Conservation (phyloP, 2,888 invertebrate species). For the Hemistola chrysoprasaria region DNA sequence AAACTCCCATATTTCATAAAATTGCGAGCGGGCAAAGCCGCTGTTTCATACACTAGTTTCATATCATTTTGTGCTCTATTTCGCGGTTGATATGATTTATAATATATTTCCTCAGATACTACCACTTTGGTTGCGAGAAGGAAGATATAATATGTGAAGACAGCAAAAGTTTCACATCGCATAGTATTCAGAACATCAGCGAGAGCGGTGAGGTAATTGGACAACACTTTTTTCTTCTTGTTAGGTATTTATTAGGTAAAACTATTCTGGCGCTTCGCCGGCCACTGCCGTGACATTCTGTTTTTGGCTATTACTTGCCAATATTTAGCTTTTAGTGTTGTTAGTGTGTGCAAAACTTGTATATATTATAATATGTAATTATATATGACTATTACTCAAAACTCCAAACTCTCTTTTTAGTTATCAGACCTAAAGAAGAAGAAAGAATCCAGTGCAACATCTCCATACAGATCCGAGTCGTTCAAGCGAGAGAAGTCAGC, state of each 20-base stretch:
- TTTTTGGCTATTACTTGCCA: too few relatives aligned
- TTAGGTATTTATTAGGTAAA: neutral
- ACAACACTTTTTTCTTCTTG: neutral
- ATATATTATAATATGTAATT: too few relatives aligned
- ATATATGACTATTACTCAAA: too few relatives aligned
- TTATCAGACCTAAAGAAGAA: conserved; percentile 51
- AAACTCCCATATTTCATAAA: too few relatives aligned
- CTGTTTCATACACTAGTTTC: too few relatives aligned
- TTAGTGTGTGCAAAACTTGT: too few relatives aligned
- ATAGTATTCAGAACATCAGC: conserved; percentile 67
- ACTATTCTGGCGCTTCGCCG: too few relatives aligned
- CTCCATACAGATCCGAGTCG: conserved; percentile 38
- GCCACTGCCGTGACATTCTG: too few relatives aligned
- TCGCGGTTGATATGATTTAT: too few relatives aligned
- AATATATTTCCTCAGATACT: conserved; percentile 74
- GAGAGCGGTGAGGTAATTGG: conserved; percentile 66
- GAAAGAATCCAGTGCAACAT: conserved; percentile 29
- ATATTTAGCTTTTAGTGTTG: neutral
- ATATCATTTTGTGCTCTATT: too few relatives aligned
- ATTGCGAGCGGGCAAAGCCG: too few relatives aligned
- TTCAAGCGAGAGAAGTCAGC: conserved; percentile 44
- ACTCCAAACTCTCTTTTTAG: too few relatives aligned
- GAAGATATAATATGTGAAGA: conserved; percentile 77
- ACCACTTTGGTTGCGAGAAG: conserved; percentile 86
- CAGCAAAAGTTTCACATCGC: conserved; percentile 56